Conservation (phyloP, 2,113 vertebrate genomes). For the Apus apus region DNA sequence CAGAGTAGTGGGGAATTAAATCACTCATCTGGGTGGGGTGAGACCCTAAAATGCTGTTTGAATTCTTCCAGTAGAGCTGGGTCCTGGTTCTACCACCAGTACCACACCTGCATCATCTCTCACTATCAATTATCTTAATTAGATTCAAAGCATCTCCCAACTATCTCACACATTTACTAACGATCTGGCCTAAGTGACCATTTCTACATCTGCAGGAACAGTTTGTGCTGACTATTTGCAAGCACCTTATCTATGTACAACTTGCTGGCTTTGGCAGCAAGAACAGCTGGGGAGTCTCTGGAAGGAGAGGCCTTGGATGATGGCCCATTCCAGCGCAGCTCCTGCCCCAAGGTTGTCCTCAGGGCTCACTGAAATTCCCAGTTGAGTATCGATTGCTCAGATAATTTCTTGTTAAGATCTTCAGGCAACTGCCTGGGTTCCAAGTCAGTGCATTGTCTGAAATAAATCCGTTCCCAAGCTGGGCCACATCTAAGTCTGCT, state of each 20-base stretch:
- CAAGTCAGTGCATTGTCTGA: not conserved
- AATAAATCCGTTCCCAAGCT: not conserved
- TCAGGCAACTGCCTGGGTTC: not conserved
- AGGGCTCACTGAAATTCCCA: not conserved
- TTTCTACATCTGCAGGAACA: not conserved
- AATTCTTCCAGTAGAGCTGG: not conserved
- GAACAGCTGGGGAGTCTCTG: not conserved
- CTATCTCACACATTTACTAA: accelerated
- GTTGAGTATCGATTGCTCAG: not conserved
- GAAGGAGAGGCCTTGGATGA: not conserved
- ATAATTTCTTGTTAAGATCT: not conserved
- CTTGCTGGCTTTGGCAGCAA: not conserved
- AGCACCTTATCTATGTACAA: not conserved
- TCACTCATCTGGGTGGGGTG: accelerated
- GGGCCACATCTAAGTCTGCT: not conserved
- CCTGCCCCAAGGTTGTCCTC: not conserved
- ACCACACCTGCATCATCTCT: no score
- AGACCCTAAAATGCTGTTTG: not conserved
- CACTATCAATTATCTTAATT: accelerated
- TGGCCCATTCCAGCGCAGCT: not conserved
- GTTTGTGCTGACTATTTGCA: not conserved
- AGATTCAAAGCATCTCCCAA: not conserved
- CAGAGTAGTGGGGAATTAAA: not conserved
- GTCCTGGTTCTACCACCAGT: accelerated
- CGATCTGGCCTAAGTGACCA: not conserved